Evolutionary conservation across 2,797 vertebrate genomes (phyloP), one percentile per base, ranked within the genome.

Genomic region (Bradypodion ventrale): DNA sequence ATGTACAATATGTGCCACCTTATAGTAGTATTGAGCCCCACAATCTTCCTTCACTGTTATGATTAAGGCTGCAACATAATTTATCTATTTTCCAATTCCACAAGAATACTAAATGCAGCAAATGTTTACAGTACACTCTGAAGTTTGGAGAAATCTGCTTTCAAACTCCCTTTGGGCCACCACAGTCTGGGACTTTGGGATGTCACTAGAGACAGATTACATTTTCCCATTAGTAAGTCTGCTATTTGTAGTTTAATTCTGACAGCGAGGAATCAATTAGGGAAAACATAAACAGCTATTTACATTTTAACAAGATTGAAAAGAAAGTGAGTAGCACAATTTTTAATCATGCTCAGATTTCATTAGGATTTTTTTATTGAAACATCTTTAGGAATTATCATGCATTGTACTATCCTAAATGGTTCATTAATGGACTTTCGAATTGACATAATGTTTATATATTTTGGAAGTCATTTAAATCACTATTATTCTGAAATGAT

Each of bases 321-420:
- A 75, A 84, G n/a, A 73, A 89, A 66, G 78, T 40, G 27, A 65
- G 8, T 1, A 81, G 12, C 7, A 16, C 5, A 21, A 49, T 79
- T 89, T 86, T 87, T 68, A 89, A 72, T 83, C 29, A 12, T 70
- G 56, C 49, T 82, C 2, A 88, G 32, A 86, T 85, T 82, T 59
- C 60, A 73, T 0, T 0, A 79, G 15, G 40, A 69, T 70, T 73
- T 87, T n/a, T 90, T 80, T 89, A 84, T 25, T 60, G 73, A 84
- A 90, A 89, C 27, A 21, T 56, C 13, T 59, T 63, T 78, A 82
- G 73, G 44, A 72, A 89, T 84, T 68, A 69, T 70, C 10, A 78
- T 46, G 27, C 56, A 44, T 63, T 1, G 0, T 56, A 42, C 23
- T 82, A 81, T 77, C 69, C 9, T 83, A 32, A 86, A 69, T 60